These are phyloP conservation scores for Thomomys bottae DNA, from an alignment of 2,113 vertebrate species.

Conservation along the genomic window DNA sequence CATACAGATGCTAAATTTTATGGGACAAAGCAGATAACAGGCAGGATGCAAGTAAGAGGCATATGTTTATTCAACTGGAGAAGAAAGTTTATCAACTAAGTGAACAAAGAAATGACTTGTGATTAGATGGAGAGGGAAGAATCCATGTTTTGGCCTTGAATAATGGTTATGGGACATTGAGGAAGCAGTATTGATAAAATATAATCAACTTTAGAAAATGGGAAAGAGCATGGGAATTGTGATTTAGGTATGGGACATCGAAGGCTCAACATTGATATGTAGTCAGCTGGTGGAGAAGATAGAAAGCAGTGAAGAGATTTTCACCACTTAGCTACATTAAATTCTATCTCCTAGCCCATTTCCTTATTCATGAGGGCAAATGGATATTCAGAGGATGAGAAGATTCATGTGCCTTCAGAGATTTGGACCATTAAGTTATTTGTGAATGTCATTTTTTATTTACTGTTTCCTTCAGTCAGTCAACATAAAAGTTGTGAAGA, in stretches of 20 bases:
- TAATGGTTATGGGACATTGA: not conserved
- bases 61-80: not conserved
- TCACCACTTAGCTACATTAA: not conserved
- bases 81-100: not conserved
- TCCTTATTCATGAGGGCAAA: not conserved
- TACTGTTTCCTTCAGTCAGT: not conserved
- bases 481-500: not conserved
- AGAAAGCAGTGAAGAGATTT: not conserved
- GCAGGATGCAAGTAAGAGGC: not conserved
- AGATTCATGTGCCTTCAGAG: not conserved
- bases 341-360: not conserved
- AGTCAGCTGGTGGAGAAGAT: not conserved
- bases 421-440: not conserved
- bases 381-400: not conserved
- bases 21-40: not conserved
- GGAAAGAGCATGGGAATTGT: not conserved
- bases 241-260: not conserved
- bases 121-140: not conserved
- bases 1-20: not conserved
- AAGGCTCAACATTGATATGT: not conserved
- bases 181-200: not conserved
- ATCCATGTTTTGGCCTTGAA: not conserved
- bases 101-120: not conserved
- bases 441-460: not conserved
- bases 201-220: not conserved